Percentiles rank a stretch among this genome's conserved stretches.
phyloP scores from a whole-genome alignment of 2,797 vertebrate genomes.

The Periparus ater region DNA sequence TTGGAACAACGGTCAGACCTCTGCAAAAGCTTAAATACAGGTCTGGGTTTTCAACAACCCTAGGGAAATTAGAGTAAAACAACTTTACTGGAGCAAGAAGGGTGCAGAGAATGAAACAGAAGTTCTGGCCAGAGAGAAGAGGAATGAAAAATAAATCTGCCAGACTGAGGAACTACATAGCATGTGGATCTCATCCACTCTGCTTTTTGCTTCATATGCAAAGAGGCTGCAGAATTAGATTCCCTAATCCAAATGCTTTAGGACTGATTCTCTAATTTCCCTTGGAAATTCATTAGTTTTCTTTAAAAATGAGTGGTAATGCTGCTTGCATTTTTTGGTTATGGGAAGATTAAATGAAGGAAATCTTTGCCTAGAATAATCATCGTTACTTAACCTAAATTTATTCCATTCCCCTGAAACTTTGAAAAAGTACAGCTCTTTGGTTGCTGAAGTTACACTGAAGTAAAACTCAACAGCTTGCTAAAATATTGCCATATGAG shows the following conservation, averaged over 20 bases:
- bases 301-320: slow-evolving; percentile 36
- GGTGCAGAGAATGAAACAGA: not conserved
- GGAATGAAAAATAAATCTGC: not conserved
- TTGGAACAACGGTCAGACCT: not conserved
- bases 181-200: slow-evolving; percentile 13
- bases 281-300: slow-evolving; percentile 66
- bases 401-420: slow-evolving; percentile 54
- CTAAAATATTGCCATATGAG: slow-evolving; percentile 75
- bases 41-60: not conserved
- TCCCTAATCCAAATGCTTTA: slow-evolving; percentile 61
- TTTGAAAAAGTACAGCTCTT: slow-evolving; percentile 56
- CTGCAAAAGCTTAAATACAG: not conserved
- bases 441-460: slow-evolving; percentile 61
- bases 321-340: slow-evolving; percentile 61
- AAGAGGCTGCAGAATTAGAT: slow-evolving; percentile 51
- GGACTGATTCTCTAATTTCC: slow-evolving; percentile 64
- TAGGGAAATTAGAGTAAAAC: not conserved
- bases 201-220: slow-evolving; percentile 22
- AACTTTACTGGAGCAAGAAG: not conserved
- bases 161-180: not conserved
- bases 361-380: slow-evolving; percentile 69
- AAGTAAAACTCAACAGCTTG: slow-evolving; percentile 69
- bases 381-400: slow-evolving; percentile 62
- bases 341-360: slow-evolving; percentile 65
- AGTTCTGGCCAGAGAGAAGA: not conserved